Evolutionary conservation across 2,888 invertebrate species (phyloP), one percentile per base, ranked within the genome.

Genomic region (Trachelus troglodyta): DNA sequence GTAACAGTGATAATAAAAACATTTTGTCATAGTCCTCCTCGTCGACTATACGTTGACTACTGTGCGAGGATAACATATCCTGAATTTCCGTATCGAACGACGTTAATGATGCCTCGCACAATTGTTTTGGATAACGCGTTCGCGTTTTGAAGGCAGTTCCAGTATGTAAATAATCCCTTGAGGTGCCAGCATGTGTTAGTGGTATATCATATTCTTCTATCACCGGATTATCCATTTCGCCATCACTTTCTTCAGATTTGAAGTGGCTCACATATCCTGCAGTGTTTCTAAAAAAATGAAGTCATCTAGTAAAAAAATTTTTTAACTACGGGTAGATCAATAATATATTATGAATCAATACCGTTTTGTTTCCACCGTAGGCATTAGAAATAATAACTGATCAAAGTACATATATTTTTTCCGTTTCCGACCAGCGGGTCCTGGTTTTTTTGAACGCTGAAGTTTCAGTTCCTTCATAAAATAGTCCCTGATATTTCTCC

Each of bases 11-110:
- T 11, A 90, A 81, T 6, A 91, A 85, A 78, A 91, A 91, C 90
- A 91, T 91, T 79, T 87, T 89, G 77, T 91, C 91, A 82, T 90
- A 90, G 79, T 91, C 90, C 71, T 90, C 89, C 73, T 90, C 89
- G n/a, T 87, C 85, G 37, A 81, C 79, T 0, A 82, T 76, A 34
- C 86, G 85, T 69, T 88, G 88, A 69, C 85, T 87, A 35, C 83
- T 86, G 74, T 87, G 87, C 31, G 87, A 86, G 31, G 90, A 86
- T 74, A 89, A 81, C 77, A 88, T 87, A 35, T 88, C 87, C 75
- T 88, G 85, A 69, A 89, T 84, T 34, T 90, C 90, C 74, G 88
- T 89, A 78, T 88, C 88, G 80, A 86, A 88, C 4, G 90, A 81
- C 37, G 86, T 79, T 75, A 89, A 82, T 68, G 90, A 84, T 68